Evolutionary conservation across 53 echinoderm and acorn worm species (phyloP).

Genomic region (Holothuria scabra): DNA sequence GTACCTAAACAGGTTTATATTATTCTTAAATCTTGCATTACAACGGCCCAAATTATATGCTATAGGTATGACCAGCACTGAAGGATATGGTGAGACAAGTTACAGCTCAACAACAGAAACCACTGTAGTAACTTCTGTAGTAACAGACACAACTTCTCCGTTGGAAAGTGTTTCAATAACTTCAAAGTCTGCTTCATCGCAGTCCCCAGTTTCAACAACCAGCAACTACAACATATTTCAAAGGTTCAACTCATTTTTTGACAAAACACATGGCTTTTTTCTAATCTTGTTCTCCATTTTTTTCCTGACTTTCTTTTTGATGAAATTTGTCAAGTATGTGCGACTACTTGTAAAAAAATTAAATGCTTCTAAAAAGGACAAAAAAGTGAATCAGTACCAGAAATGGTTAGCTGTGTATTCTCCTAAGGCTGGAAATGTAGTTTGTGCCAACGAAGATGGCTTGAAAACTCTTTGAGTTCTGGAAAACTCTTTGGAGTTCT

Average conservation of each 20-base stretch:
- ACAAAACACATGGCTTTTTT: neutral
- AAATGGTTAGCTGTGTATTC: constrained; percentile 37
- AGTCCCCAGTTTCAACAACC: too few species aligned
- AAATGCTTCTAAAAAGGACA: neutral
- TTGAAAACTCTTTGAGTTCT: neutral
- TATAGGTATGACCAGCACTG: too few species aligned
- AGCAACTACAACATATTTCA: neutral
- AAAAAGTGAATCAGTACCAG: constrained; percentile 11
- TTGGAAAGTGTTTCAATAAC: too few species aligned
- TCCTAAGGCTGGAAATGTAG: neutral
- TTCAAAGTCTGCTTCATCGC: too few species aligned
- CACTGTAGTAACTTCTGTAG: too few species aligned
- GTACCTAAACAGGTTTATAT: too few species aligned
- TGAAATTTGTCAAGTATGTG: neutral
- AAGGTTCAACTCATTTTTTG: neutral
- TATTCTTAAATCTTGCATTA: too few species aligned
- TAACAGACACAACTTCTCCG: too few species aligned
- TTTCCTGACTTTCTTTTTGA: neutral
- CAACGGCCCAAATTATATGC: too few species aligned
- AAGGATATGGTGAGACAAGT: too few species aligned
- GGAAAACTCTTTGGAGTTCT: neutral
- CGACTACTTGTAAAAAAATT: neutral
- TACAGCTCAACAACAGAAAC: too few species aligned
- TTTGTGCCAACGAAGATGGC: neutral
- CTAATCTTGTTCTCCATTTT: neutral